Evolutionary conservation across 2,797 vertebrate genomes (phyloP).

Genomic region (Bradypus variegatus): DNA sequence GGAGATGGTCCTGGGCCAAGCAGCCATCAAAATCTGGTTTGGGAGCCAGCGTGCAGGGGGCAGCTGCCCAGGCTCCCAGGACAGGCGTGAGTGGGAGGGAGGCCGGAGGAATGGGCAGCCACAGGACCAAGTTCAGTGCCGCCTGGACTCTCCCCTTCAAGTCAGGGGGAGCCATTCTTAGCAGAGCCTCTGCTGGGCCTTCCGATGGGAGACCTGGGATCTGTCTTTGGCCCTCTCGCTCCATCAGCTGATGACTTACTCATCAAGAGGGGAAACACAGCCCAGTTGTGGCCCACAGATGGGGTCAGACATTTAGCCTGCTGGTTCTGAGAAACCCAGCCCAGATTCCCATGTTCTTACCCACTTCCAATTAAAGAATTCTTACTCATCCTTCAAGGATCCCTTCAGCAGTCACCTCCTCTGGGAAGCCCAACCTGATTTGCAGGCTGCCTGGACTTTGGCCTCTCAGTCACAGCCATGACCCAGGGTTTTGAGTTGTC

Average conservation of each 20-base stretch:
- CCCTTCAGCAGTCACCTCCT: background rate
- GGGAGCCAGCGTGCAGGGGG: slow-evolving; percentile 32
- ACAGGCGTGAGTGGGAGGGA: background rate
- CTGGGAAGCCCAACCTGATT: background rate
- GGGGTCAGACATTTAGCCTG: slow-evolving; percentile 19
- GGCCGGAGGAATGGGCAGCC: background rate
- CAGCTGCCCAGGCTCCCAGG: background rate
- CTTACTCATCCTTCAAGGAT: background rate
- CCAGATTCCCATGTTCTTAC: background rate
- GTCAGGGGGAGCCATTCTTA: background rate
- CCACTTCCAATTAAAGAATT: background rate
- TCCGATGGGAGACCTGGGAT: slow-evolving; percentile 9
- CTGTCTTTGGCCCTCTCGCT: slow-evolving; percentile 11
- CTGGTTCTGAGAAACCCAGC: background rate
- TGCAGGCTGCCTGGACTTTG: background rate
- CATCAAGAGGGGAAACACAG: background rate
- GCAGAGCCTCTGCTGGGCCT: background rate
- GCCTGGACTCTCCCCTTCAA: background rate
- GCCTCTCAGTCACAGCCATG: background rate
- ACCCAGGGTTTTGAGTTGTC: background rate
- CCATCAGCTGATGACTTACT: slow-evolving; percentile 54
- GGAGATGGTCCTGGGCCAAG: slow-evolving; percentile 39
- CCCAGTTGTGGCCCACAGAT: background rate
- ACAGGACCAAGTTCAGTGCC: background rate
- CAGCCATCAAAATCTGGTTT: slow-evolving; percentile 21